Percentiles rank a stretch among this genome's conserved stretches.
Evolutionary conservation across 1,140 invertebrate species (phyloP).

Genomic region (Samia ricini): DNA sequence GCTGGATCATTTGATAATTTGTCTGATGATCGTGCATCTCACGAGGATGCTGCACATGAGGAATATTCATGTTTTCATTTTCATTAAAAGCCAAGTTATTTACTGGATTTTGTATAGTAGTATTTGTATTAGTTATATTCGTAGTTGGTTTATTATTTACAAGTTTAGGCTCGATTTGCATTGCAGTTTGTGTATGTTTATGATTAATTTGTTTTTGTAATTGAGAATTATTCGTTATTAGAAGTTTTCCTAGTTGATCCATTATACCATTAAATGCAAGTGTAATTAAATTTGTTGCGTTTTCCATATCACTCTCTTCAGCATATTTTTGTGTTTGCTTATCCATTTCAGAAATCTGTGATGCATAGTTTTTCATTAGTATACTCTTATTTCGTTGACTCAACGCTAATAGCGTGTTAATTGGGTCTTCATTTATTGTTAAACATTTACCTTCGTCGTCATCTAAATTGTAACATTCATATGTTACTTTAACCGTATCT

Average conservation of each 20-base stretch:
- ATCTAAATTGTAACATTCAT: not conserved
- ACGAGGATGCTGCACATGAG: not conserved
- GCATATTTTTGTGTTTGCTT: not conserved
- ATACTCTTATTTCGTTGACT: not conserved
- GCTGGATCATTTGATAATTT: not conserved
- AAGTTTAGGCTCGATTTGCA: not conserved
- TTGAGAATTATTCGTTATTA: not conserved
- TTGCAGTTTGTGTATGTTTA: not conserved
- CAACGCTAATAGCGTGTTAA: not conserved
- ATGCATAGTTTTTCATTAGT: not conserved
- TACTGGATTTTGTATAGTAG: not conserved
- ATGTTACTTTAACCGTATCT: not conserved
- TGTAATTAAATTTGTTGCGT: not conserved
- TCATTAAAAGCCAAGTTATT: not conserved
- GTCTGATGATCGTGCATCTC: not conserved
- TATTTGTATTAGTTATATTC: no score
- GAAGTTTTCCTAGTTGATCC: not conserved
- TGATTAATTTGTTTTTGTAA: not conserved
- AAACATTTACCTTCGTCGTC: not conserved
- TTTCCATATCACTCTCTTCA: not conserved
- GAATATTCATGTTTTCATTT: not conserved
- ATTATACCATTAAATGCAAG: not conserved
- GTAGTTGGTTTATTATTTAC: no score
- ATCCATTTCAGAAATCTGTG: not conserved
- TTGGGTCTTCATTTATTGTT: not conserved